phyloP scores from a whole-genome alignment of 2,113 vertebrate genomes.

The human (Homo sapiens) region DNA sequence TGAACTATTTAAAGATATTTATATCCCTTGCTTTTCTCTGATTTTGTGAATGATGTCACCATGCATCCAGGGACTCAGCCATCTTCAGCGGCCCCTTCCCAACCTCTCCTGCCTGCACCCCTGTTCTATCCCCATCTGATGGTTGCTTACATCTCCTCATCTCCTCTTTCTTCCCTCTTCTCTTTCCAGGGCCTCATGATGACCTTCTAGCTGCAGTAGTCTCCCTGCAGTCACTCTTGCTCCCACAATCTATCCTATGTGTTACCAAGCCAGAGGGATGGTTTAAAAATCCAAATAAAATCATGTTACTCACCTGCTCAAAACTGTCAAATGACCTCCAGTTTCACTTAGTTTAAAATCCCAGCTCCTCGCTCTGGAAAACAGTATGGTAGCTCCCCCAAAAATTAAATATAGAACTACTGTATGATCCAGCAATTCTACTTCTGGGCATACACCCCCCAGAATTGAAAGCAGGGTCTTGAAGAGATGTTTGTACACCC shows the following conservation, averaged over 20 bases:
- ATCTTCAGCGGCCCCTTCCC: background rate
- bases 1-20: background rate
- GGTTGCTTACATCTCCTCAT: accelerated
- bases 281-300: background rate
- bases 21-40: background rate
- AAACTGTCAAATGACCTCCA: background rate
- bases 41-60: background rate
- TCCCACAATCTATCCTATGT: background rate
- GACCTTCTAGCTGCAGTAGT: background rate
- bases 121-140: background rate
- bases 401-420: background rate
- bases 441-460: background rate
- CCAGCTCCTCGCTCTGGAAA: background rate
- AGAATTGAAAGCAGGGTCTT: background rate
- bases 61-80: background rate
- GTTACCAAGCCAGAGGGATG: background rate
- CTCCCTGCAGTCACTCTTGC: background rate
- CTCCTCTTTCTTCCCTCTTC: background rate
- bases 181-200: background rate
- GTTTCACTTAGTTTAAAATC: background rate
- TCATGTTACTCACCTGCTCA: background rate
- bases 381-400: background rate
- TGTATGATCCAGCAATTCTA: background rate
- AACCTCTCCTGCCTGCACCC: too few species aligned
- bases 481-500: background rate